These are phyloP conservation scores for Corticium candelabrum DNA, from an alignment of 37 sponge, comb jelly and placozoan genomes.

Conservation along the genomic window DNA sequence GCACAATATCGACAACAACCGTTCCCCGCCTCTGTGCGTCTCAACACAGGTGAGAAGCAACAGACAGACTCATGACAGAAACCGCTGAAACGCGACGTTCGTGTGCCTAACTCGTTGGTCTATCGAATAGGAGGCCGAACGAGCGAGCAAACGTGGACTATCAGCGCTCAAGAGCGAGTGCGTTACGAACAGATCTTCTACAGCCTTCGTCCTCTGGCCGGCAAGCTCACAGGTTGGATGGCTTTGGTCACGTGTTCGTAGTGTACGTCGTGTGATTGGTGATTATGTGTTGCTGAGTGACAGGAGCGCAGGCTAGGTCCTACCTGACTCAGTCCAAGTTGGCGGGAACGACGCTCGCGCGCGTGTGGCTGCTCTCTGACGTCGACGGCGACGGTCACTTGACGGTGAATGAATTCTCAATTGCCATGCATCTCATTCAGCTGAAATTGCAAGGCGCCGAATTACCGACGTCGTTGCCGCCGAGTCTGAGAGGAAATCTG, in stretches of 20 bases:
- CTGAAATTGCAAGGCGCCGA: background rate
- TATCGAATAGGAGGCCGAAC: too few relatives aligned
- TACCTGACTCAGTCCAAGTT: background rate
- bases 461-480: background rate
- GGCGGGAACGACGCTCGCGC: background rate
- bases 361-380: background rate
- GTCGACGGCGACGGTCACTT: conserved; percentile 6
- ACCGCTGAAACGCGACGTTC: too few relatives aligned
- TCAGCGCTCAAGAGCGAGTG: background rate
- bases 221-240: background rate
- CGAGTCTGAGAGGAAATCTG: too few relatives aligned
- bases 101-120: too few relatives aligned
- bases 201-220: background rate
- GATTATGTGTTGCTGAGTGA: too few relatives aligned
- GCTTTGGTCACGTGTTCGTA: too few relatives aligned
- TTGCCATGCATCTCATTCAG: background rate
- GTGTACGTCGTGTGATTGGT: too few relatives aligned
- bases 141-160: too few relatives aligned
- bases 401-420: background rate
- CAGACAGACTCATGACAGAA: too few relatives aligned
- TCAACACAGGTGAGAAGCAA: too few relatives aligned
- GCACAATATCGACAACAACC: too few relatives aligned
- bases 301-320: background rate
- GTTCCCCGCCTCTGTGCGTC: too few relatives aligned
- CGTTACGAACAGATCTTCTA: background rate